Base-by-base conservation (phyloP, 2,888 invertebrate species). In the Vesta saturnalis region DNA sequence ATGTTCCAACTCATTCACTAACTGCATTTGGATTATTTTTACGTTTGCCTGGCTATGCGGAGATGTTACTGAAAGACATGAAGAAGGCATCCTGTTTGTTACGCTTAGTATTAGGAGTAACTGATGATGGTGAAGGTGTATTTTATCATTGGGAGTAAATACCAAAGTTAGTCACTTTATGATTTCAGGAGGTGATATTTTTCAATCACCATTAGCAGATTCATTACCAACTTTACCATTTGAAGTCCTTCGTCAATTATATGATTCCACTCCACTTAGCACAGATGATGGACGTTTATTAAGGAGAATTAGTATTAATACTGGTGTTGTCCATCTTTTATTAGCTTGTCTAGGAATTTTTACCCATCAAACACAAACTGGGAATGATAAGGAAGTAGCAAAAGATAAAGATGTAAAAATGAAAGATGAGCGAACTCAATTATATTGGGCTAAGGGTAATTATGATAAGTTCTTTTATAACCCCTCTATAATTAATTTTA, bases 381-480 rank as follows among this genome's bases (percentile, higher is more conserved):
- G 85, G 58, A 79, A 62, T 49, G 73, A 72, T 2, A 79, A 74
- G 64, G 83, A 80, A 68, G 83, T 81, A 66, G 77, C 76, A n/a
- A 60, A 61, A 54, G 71, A 76, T 30, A 81, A 80, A 66, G 80
- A 80, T 66, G 69, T 62, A 18, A 80, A 81, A 77, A 63, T 73
- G 39, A 82, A 83, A 65, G 83, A 83, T 55, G 83, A 83, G 22
- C 72, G 21, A 90, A 92, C 77, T 90, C 93, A 94, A 79, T 85
- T 92, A 73, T 95, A 96, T 84, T 97, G 96, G 96, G 97, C 96
- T 0, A 97, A 97, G 83, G 97, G 97, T 80, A 72, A 39, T 47
- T 60, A 47, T 55, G 22, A 43, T 63, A 12, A 21, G n/a, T n/a
- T n/a, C n/a, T n/a, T 5, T 60, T 63, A 49, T 19, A 56, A 52